Evolutionary conservation across 2,113 vertebrate species (phyloP).

Genomic region (Bathybates hornii): DNA sequence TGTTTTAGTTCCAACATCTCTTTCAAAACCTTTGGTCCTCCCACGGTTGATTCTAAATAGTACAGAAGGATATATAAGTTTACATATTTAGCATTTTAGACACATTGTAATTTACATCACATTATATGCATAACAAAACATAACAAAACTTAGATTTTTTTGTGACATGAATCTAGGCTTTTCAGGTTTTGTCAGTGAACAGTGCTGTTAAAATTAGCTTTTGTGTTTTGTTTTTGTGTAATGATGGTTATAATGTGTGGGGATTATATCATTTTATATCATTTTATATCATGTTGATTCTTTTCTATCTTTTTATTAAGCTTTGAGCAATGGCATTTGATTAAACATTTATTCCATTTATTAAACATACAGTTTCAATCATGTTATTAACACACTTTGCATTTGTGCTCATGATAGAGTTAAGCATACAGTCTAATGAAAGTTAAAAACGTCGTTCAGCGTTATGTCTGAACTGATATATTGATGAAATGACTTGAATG

Average conservation of each 20-base stretch:
- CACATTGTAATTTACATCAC: neutral
- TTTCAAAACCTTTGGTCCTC: neutral
- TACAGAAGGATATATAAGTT: neutral
- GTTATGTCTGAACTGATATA: too few species aligned
- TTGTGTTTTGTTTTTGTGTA: neutral
- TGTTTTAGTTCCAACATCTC: conserved; percentile 28
- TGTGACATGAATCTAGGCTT: neutral
- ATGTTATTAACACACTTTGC: too few species aligned
- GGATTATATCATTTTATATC: too few species aligned
- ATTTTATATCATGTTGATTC: too few species aligned
- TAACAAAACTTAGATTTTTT: neutral
- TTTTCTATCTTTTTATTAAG: too few species aligned
- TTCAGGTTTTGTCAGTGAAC: neutral
- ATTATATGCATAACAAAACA: neutral
- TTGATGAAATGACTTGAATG: too few species aligned
- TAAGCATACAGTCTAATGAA: too few species aligned
- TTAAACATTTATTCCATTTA: too few species aligned
- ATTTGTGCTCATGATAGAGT: too few species aligned
- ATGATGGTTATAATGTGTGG: neutral
- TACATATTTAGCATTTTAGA: neutral
- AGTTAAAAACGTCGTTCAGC: too few species aligned
- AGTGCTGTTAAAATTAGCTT: neutral
- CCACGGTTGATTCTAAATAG: neutral
- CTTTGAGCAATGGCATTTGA: too few species aligned
- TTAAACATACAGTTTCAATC: too few species aligned